phyloP scores from a whole-genome alignment of 2,888 invertebrate species.

The Nudaria mundana region DNA sequence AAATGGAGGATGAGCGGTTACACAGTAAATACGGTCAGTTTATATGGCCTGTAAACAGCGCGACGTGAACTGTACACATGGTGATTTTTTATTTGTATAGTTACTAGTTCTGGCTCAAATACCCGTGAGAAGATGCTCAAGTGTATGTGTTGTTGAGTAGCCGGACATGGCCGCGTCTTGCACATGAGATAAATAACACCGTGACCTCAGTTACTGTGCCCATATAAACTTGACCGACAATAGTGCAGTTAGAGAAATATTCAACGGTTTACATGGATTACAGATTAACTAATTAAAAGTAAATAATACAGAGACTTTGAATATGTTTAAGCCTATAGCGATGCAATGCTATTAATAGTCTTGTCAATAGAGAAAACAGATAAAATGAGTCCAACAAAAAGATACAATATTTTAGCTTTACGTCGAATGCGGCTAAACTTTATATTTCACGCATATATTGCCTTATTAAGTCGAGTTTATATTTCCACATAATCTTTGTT shows the following conservation, averaged over 20 bases:
- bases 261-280: conserved; percentile 52
- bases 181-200: conserved; percentile 26
- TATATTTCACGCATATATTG: conserved; percentile 26
- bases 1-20: conserved; percentile 73
- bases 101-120: conserved; percentile 69
- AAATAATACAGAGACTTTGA: conserved; percentile 37
- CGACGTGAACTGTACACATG: conserved; percentile 79
- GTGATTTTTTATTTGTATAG: conserved; percentile 74
- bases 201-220: too few species aligned
- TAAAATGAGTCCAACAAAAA: conserved; percentile 10
- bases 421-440: conserved; percentile 18
- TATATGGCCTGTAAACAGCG: conserved; percentile 73
- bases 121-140: conserved; percentile 71
- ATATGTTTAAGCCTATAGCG: conserved; percentile 31
- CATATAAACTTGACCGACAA: conserved; percentile 76
- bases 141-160: conserved; percentile 43
- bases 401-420: conserved; percentile 6
- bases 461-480: conserved; percentile 18
- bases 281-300: conserved; percentile 51
- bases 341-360: conserved; percentile 33
- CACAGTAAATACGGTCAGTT: conserved; percentile 73
- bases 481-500: conserved; percentile 25
- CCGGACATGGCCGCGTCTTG: conserved; percentile 24
- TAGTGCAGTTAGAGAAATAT: conserved; percentile 43
- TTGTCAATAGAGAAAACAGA: conserved; percentile 9